phyloP scores from a whole-genome alignment of 2,797 vertebrate genomes.

The Dendrocincla tyrannina region DNA sequence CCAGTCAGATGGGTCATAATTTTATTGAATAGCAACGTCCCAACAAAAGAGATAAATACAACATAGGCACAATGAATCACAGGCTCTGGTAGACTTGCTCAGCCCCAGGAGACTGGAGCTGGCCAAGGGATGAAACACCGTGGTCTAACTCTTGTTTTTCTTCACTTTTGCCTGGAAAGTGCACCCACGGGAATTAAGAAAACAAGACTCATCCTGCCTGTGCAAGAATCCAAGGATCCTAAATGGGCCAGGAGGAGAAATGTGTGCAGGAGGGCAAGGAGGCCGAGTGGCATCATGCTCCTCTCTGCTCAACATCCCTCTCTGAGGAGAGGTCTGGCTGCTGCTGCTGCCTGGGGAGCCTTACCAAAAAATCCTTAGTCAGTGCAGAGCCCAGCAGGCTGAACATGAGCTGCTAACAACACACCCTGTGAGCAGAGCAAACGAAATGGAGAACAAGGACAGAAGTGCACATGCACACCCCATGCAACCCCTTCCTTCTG shows the following conservation, averaged over 20 bases:
- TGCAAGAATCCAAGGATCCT: neutral
- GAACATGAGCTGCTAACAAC: fast-evolving
- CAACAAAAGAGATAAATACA: neutral
- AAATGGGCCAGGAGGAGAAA: neutral
- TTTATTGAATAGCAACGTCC: neutral
- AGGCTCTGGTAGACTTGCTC: neutral
- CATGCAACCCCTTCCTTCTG: neutral
- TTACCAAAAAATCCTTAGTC: neutral
- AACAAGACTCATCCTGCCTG: constrained; percentile 31
- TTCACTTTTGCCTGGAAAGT: neutral
- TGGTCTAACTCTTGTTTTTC: neutral
- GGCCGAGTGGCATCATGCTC: fast-evolving
- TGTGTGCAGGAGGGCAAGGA: neutral
- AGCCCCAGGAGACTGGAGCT: neutral
- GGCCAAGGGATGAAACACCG: neutral
- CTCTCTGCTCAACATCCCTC: fast-evolving
- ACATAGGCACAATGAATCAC: neutral
- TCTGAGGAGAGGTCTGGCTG: neutral
- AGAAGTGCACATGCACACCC: fast-evolving
- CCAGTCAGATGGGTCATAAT: neutral
- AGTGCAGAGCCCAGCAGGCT: neutral
- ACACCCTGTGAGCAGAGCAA: neutral
- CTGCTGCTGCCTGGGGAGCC: neutral
- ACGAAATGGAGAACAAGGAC: neutral
- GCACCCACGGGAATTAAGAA: neutral